Conservation (phyloP, 2,888 invertebrate genomes). For the Polyommatus icarus region DNA sequence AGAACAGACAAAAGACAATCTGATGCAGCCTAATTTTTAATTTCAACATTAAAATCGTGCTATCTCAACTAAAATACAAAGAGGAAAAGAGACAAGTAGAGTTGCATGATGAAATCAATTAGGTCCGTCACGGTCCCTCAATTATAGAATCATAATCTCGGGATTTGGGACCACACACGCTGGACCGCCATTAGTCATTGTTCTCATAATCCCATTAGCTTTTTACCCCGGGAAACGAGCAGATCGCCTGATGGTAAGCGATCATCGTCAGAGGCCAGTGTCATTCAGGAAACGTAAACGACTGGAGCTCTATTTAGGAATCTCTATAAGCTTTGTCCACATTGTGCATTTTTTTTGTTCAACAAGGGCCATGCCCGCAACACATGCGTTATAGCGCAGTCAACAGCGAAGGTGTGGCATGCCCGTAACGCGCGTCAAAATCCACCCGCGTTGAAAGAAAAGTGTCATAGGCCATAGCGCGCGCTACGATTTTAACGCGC, state of each 20-base stretch:
- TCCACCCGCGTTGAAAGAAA: too few relatives aligned
- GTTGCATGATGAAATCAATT: slow-evolving; percentile 1
- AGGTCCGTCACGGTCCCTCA: background rate
- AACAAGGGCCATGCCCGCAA: too few relatives aligned
- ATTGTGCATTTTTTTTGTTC: too few relatives aligned
- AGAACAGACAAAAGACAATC: background rate
- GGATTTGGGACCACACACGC: slow-evolving; percentile 1
- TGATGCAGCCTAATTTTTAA: background rate
- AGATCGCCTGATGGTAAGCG: background rate
- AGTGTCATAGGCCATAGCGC: too few relatives aligned
- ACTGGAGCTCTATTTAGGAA: background rate
- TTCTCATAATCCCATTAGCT: slow-evolving; percentile 7
- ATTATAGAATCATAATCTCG: background rate
- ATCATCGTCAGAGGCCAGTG: background rate
- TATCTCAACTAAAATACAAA: background rate
- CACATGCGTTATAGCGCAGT: too few relatives aligned
- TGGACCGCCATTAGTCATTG: background rate
- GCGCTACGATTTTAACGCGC: too few relatives aligned
- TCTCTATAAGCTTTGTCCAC: too few relatives aligned
- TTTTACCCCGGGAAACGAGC: background rate
- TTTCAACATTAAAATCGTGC: background rate
- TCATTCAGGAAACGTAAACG: background rate
- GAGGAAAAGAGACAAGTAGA: background rate
- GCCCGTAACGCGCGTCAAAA: too few relatives aligned
- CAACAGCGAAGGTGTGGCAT: too few relatives aligned